Conservation (phyloP, 2,113 vertebrate species). For the Laticauda colubrina region DNA sequence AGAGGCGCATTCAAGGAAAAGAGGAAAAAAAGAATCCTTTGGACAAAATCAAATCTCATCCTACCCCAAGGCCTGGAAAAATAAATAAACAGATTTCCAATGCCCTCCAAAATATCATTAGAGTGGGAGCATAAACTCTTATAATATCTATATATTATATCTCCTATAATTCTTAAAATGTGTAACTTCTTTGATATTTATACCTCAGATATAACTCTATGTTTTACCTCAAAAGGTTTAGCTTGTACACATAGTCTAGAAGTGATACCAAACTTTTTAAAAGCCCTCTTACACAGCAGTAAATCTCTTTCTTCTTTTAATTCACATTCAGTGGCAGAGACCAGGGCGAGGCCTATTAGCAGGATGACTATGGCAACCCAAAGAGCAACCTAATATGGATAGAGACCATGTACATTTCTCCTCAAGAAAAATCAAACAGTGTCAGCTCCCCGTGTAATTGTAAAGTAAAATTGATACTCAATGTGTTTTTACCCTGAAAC, state of each 20-base stretch:
- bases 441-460: not conserved
- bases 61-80: not conserved
- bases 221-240: not conserved
- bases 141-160: not conserved
- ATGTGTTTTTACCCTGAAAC: not conserved
- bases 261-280: not conserved
- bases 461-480: not conserved
- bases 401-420: not conserved
- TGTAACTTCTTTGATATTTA: not conserved
- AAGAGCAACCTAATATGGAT: not conserved
- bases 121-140: not conserved
- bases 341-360: not conserved
- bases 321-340: not conserved
- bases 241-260: not conserved
- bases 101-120: not conserved
- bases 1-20: not conserved
- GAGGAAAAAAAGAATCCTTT: not conserved
- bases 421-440: not conserved
- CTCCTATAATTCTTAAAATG: not conserved
- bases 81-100: not conserved
- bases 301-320: not conserved
- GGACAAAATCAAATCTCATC: not conserved
- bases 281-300: not conserved
- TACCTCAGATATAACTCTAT: not conserved
- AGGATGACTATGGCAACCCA: not conserved